Evolutionary conservation across 1,140 invertebrate species (phyloP).

Genomic region (Trinorchestia longiramus): DNA sequence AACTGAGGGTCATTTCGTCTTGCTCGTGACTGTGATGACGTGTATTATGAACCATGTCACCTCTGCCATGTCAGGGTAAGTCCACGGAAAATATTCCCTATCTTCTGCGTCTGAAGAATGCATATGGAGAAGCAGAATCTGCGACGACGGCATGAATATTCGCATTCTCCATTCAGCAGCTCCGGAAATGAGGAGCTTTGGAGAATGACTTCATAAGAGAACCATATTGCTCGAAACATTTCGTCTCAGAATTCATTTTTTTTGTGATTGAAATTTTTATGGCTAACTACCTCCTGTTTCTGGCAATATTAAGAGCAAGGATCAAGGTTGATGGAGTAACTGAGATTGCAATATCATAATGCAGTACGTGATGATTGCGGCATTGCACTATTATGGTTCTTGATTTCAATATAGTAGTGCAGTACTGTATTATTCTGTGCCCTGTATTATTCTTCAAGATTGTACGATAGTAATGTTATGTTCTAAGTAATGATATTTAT

Average conservation of each 20-base stretch:
- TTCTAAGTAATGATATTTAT: too few relatives aligned
- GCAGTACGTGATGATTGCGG: not conserved
- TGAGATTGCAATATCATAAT: not conserved
- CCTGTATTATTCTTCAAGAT: too few relatives aligned
- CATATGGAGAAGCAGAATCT: not conserved
- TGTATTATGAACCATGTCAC: not conserved
- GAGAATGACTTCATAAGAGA: slow-evolving; percentile 1
- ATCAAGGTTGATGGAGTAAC: not conserved
- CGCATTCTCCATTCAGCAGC: not conserved
- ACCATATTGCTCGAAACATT: not conserved
- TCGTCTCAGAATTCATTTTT: not conserved
- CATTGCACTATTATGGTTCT: not conserved
- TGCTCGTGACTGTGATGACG: not conserved
- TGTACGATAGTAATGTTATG: too few relatives aligned
- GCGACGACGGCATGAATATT: not conserved
- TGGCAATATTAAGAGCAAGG: not conserved
- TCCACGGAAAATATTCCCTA: not conserved
- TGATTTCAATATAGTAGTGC: too few relatives aligned
- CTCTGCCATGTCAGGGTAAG: not conserved
- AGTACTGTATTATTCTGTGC: too few relatives aligned
- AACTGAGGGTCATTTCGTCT: not conserved
- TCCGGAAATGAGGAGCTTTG: not conserved
- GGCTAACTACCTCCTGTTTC: not conserved
- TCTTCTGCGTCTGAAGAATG: not conserved
- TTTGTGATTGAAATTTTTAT: not conserved